Conservation (phyloP, 2,888 invertebrate species). For the Pterostichus niger region DNA sequence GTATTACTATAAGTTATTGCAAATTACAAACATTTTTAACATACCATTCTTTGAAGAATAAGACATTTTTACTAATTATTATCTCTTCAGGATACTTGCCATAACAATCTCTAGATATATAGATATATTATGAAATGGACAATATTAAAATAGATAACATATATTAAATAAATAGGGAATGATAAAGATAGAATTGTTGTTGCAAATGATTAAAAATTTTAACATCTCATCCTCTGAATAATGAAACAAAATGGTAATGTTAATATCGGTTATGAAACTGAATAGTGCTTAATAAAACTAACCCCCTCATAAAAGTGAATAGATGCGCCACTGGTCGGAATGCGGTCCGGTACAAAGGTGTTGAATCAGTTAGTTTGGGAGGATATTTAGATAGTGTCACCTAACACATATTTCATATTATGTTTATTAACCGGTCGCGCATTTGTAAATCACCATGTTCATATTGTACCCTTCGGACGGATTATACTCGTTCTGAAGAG, state of each 20-base stretch:
- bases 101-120: no score
- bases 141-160: no score
- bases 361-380: constrained; percentile 74
- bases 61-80: no score
- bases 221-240: not conserved
- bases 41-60: no score
- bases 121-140: no score
- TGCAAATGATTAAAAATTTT: not conserved
- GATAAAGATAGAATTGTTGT: not conserved
- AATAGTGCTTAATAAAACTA: no score
- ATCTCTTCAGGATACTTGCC: no score
- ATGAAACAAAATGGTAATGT: not conserved
- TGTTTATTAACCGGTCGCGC: constrained; percentile 72
- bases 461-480: constrained; percentile 54
- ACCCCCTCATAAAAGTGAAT: not conserved
- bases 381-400: constrained; percentile 75
- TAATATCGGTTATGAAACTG: not conserved
- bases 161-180: no score
- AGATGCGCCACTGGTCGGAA: constrained; percentile 69
- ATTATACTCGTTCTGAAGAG: constrained; percentile 41
- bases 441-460: constrained; percentile 64
- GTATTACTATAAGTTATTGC: no score
- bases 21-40: no score
- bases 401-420: constrained; percentile 74
- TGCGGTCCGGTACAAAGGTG: constrained; percentile 75